These are phyloP conservation scores for Parazoanthus atlanticus DNA, from an alignment of 92 coral and sea anemone species.

Conservation along the genomic window DNA sequence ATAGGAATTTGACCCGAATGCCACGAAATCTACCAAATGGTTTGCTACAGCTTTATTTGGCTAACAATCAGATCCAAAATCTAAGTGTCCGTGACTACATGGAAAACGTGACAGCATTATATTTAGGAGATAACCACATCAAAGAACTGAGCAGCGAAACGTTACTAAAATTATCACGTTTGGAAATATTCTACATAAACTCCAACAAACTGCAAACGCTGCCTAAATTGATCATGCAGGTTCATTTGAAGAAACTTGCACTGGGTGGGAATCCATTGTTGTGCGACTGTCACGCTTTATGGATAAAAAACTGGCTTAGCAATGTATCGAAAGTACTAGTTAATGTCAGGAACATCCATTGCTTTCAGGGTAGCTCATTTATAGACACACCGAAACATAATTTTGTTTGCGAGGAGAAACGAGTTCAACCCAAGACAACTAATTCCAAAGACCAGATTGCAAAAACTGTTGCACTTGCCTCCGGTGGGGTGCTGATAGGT, in stretches of 20 bases:
- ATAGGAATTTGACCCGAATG: slow-evolving; percentile 47
- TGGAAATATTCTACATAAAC: slow-evolving; percentile 55
- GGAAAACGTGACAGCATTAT: slow-evolving; percentile 61
- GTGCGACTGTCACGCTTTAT: slow-evolving; percentile 74
- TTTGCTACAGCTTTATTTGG: slow-evolving; percentile 50
- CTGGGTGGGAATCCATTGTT: slow-evolving; percentile 63
- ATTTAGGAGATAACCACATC: slow-evolving; percentile 67
- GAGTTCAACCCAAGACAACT: neutral
- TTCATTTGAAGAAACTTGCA: slow-evolving; percentile 45
- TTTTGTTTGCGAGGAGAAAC: slow-evolving; percentile 56
- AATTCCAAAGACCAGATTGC: neutral
- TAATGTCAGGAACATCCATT: slow-evolving; percentile 55
- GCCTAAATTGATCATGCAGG: slow-evolving; percentile 43
- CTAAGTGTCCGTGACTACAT: slow-evolving; percentile 52
- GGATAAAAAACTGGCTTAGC: slow-evolving; percentile 73
- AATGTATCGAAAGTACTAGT: slow-evolving; percentile 33
- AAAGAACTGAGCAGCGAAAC: slow-evolving; percentile 45
- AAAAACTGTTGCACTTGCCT: neutral
- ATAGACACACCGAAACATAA: slow-evolving; percentile 42
- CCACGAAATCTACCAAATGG: slow-evolving; percentile 70
- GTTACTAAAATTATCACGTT: slow-evolving; percentile 26
- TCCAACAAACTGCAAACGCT: slow-evolving; percentile 67
- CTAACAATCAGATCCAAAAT: slow-evolving; percentile 61
- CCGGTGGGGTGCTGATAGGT: neutral
- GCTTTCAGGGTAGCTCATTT: slow-evolving; percentile 64